Evolutionary conservation across 2,797 vertebrate species (phyloP), one percentile per base, ranked within the genome.

Genomic region (Paguma larvata): DNA sequence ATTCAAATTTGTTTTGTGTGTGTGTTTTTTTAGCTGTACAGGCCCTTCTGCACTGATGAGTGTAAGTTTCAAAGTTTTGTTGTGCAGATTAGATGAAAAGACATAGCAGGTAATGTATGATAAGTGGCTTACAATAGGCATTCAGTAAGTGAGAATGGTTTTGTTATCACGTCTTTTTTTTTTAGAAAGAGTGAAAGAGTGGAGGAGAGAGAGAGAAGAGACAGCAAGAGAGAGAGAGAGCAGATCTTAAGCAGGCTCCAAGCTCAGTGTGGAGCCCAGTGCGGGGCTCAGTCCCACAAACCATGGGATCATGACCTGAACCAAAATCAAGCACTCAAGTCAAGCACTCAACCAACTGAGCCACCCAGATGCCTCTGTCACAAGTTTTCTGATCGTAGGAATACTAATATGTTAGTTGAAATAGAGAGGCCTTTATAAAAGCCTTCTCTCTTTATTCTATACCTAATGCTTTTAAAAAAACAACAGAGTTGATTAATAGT

Each of bases 351-450:
- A 59, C 21, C 8, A 3, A 59, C 56, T 59, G 56, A 59, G 56
- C 56, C 56, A 19, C 18, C 18, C 53, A 19, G 53, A 53, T 19
- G 14, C 53, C 53, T 53, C 53, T 59, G 21, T 70, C 3, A 27
- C 30, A 80, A 44, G 15, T 89, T 32, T 75, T 77, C 44, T 63
- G 23, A 18, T 59, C 18, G 63, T 85, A n/a, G 21, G 16, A 51
- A 83, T 93, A 44, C 78, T 91, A 72, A 68, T 80, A 84, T 46
- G 12, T 72, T 92, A 94, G 75, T 89, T 95, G 44, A 94, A 91
- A 67, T 46, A 59, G 34, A 25, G 56, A 51, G 16, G 0, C 23
- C 41, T 38, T 89, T 56, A 13, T 6, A 46, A 68, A 48, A 73
- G 21, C 0, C 11, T 94, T 92, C 34, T 72, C 19, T 86, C 18